Base-by-base conservation (phyloP, 2,113 vertebrate genomes). In the Suricata suricatta region DNA sequence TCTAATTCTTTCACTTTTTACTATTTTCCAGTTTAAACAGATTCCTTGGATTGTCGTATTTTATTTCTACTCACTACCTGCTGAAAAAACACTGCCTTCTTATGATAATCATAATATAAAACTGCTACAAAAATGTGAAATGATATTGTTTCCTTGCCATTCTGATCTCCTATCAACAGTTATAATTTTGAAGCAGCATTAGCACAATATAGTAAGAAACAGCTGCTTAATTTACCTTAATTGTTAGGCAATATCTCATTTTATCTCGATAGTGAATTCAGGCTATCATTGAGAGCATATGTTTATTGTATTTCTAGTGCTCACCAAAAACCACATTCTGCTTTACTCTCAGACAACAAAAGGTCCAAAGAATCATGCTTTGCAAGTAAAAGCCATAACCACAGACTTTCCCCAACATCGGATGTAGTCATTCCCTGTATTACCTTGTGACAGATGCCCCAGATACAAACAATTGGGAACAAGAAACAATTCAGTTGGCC, bases 181-280 rank as follows among this genome's bases (percentile, higher is more conserved):
- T 95, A 90, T 90, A 57, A 98, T 98, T 98, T 90, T 72, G 96
- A 98, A 98, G 90, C 93, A 97, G 95, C 95, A 98, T 98, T 98
- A 98, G 93, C 96, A 98, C 96, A 98, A 97, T 96, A 95, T 91
- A 98, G 87, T 96, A 98, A 98, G 97, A 98, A 98, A 98, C 98
- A 99, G 97, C 98, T 98, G 98, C 97, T 98, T 98, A 98, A 99
- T 98, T 98, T 99, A 98, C 98, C 97, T 98, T 98, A 98, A 98
- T 98, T 98, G 97, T 98, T 97, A 96, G 96, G 96, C 97, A 98
- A 97, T 98, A 98, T 95, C 97, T 98, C 98, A 98, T 98, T 98
- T 98, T 86, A 98, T 95, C 91, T 90, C 97, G 69, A 97, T 50
- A 97, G 98, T 96, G 96, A 98, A 98, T 98, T 98, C 97, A 98